Evolutionary conservation across 2,113 vertebrate species (phyloP).

Genomic region (human): GRCh38 chr5:66518001-66518500

Average conservation of each 20-base stretch:
- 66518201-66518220: not conserved
- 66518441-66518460: not conserved
- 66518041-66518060: not conserved
- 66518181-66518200: not conserved
- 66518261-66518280: not conserved
- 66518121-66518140: not conserved
- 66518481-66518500: not conserved
- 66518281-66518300: not conserved
- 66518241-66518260: not conserved
- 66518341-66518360: not conserved
- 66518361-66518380: not conserved
- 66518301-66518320: not conserved
- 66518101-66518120: not conserved
- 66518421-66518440: constrained; percentile 9
- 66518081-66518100: not conserved
- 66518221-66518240: not conserved
- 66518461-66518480: constrained; percentile 13
- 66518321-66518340: constrained; percentile 7
- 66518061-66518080: constrained; percentile 32
- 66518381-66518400: not conserved
- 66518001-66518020: not conserved
- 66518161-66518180: not conserved
- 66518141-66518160: not conserved
- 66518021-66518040: not conserved
- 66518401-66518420: not conserved